These are phyloP conservation scores for Pelochelys cantorii DNA, from an alignment of 2,797 vertebrate genomes.

Conservation along the genomic window DNA sequence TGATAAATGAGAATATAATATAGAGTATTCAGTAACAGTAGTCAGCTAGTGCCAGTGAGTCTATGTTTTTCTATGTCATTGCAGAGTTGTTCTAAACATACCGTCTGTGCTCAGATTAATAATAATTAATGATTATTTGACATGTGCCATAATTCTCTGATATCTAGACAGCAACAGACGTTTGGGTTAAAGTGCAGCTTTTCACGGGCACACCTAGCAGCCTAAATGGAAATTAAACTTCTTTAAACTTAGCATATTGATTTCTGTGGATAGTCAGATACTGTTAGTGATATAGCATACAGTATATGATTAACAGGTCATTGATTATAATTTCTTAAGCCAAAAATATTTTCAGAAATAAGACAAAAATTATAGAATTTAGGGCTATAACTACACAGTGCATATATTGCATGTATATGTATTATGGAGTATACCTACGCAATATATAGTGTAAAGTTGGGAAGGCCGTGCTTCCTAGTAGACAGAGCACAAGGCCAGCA, in stretches of 20 bases:
- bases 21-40: neutral
- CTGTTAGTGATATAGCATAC: neutral
- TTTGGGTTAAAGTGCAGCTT: neutral
- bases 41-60: neutral
- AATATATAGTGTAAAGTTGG: too few species aligned
- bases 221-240: neutral
- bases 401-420: too few species aligned
- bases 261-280: neutral
- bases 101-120: neutral
- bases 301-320: too few species aligned
- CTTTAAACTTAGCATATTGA: neutral
- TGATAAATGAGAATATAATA: neutral
- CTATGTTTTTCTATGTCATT: neutral
- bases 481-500: too few species aligned
- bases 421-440: too few species aligned
- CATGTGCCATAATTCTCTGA: neutral
- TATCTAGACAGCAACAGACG: neutral
- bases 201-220: neutral
- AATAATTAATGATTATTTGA: neutral
- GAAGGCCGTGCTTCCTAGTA: too few species aligned
- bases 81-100: neutral
- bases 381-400: too few species aligned
- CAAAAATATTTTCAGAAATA: too few species aligned
- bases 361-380: too few species aligned
- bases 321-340: too few species aligned